Evolutionary conservation across 2,797 vertebrate species (phyloP).

Genomic region (Thamnophis elegans): DNA sequence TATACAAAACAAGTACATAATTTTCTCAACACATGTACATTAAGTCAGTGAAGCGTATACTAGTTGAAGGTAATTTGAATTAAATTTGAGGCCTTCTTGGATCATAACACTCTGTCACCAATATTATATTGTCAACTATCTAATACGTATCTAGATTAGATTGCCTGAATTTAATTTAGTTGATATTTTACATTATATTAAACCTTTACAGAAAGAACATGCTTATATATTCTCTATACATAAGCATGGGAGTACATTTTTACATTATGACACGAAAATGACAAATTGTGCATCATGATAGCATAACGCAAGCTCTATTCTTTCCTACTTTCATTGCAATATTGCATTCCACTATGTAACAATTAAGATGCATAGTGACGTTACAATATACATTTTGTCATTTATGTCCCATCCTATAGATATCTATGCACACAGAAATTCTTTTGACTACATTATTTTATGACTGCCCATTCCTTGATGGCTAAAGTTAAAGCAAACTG

Average conservation of each 20-base stretch:
- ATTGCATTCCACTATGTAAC: neutral
- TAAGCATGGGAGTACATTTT: neutral
- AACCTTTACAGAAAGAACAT: neutral
- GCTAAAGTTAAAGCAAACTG: neutral
- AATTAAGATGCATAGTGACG: neutral
- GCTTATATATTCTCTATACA: neutral
- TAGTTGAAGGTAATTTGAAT: neutral
- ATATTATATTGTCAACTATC: neutral
- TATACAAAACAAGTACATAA: neutral
- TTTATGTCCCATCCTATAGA: neutral
- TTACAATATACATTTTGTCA: neutral
- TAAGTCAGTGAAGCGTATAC: neutral
- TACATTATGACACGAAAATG: neutral
- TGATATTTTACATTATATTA: neutral
- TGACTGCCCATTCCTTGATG: neutral
- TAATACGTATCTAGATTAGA: neutral
- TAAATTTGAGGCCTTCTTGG: neutral
- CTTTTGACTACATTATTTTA: neutral
- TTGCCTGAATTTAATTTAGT: neutral
- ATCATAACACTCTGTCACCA: neutral
- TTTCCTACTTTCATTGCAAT: neutral
- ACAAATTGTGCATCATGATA: neutral
- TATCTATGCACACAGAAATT: neutral
- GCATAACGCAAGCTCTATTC: neutral
- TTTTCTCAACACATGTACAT: neutral